Evolutionary conservation across 2,113 vertebrate genomes (phyloP).

Genomic region (Lophochroa leadbeateri): DNA sequence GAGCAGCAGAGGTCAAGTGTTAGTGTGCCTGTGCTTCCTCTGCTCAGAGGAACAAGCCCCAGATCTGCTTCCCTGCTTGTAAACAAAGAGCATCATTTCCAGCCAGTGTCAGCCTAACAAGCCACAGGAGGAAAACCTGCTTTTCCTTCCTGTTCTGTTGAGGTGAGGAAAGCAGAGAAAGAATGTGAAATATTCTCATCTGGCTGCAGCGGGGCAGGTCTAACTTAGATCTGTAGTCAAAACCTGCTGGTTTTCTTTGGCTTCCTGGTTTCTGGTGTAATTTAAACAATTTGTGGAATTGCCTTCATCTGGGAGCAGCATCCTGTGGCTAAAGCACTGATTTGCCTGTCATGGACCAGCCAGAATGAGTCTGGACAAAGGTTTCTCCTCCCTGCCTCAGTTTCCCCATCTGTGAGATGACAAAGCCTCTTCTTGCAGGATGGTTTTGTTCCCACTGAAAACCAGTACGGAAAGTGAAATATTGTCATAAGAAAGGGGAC

Average conservation of each 20-base stretch:
- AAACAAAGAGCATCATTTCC: constrained; percentile 43
- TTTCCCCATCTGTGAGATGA: neutral
- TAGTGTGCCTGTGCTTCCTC: constrained; percentile 7
- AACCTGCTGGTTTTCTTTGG: neutral
- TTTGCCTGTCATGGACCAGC: neutral
- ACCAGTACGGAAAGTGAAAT: neutral
- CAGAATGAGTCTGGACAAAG: neutral
- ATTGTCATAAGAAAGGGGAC: neutral
- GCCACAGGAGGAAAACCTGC: neutral
- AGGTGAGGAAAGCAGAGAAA: neutral
- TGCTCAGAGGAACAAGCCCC: neutral
- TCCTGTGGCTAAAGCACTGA: neutral
- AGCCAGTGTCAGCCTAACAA: neutral
- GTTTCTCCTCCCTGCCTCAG: neutral
- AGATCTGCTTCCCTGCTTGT: neutral
- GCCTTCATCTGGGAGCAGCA: neutral
- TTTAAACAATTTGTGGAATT: neutral
- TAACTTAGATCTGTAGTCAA: neutral
- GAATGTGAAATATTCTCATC: constrained; percentile 32
- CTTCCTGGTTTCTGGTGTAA: neutral
- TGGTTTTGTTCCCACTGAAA: neutral
- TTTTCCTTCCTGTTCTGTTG: neutral
- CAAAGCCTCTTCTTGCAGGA: neutral
- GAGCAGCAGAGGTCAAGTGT: constrained; percentile 13
- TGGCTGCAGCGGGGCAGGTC: neutral